Evolutionary conservation across 2,113 vertebrate species (phyloP).

Genomic region (Phrynosoma blainvillii): DNA sequence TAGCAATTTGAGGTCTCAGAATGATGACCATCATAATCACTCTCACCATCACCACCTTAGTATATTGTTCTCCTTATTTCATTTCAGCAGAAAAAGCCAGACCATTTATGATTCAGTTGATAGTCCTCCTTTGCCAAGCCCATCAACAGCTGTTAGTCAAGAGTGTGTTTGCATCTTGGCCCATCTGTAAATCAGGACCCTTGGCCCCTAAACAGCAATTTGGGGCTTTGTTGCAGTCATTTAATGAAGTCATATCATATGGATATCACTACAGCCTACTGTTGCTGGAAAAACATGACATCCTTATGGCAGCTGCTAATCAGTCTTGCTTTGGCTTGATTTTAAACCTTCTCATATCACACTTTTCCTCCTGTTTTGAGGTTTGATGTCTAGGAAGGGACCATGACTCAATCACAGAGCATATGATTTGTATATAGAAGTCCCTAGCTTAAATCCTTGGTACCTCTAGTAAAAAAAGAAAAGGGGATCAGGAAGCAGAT

Average conservation of each 20-base stretch:
- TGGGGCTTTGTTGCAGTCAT: conserved; percentile 26
- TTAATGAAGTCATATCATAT: conserved; percentile 32
- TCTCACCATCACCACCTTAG: not conserved
- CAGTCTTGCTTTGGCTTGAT: conserved; percentile 14
- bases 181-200: conserved; percentile 19
- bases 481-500: not conserved
- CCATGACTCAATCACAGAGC: not conserved
- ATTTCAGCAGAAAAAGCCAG: not conserved
- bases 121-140: not conserved
- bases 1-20: not conserved
- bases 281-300: conserved; percentile 29
- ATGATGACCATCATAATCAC: not conserved
- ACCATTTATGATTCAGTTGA: not conserved
- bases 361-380: conserved; percentile 7
- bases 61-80: not conserved
- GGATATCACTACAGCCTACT: not conserved
- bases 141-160: conserved; percentile 20
- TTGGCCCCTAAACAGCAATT: conserved; percentile 33
- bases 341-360: not conserved
- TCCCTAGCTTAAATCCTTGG: not conserved
- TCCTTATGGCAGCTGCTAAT: conserved; percentile 36
- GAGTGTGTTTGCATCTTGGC: conserved; percentile 14
- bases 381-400: not conserved
- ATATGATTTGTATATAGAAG: conserved; percentile 2
- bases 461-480: not conserved